Conservation (phyloP, 2,888 invertebrate species). For the Acleris holmiana region DNA sequence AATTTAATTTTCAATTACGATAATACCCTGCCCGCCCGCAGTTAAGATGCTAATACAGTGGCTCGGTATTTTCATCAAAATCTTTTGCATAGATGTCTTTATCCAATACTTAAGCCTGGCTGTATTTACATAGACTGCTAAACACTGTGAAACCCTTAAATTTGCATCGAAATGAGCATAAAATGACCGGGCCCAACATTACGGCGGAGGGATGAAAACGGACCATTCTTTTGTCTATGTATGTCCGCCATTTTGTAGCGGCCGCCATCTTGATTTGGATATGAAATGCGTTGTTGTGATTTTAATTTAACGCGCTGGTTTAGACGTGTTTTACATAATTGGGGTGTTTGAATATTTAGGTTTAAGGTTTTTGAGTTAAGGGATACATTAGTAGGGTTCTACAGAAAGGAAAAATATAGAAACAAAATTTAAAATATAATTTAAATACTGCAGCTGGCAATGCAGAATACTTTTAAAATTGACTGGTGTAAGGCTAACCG, state of each 20-base stretch:
- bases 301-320: slow-evolving; percentile 26
- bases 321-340: slow-evolving; percentile 18
- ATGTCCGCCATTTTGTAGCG: slow-evolving; percentile 56
- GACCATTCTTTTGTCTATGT: slow-evolving; percentile 76
- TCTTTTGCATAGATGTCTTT: slow-evolving; percentile 56
- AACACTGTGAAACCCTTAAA: slow-evolving; percentile 75
- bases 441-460: slow-evolving; percentile 21
- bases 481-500: slow-evolving; percentile 48
- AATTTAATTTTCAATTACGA: slow-evolving; percentile 35
- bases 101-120: slow-evolving; percentile 45
- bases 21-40: slow-evolving; percentile 13
- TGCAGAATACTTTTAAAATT: slow-evolving; percentile 50
- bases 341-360: neutral
- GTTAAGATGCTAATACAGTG: slow-evolving; percentile 34
- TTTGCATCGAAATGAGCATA: slow-evolving; percentile 79
- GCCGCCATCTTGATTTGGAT: slow-evolving; percentile 63
- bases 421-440: neutral
- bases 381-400: no score
- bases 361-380: neutral
- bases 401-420: no score
- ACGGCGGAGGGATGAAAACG: slow-evolving; percentile 62
- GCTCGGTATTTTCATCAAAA: slow-evolving; percentile 72
- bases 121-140: slow-evolving; percentile 74
- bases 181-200: slow-evolving; percentile 78
- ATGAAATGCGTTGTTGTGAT: slow-evolving; percentile 41